Percentiles rank a stretch among this genome's conserved stretches.
Conservation (phyloP, 2,797 vertebrate species). For the Alca torda region DNA sequence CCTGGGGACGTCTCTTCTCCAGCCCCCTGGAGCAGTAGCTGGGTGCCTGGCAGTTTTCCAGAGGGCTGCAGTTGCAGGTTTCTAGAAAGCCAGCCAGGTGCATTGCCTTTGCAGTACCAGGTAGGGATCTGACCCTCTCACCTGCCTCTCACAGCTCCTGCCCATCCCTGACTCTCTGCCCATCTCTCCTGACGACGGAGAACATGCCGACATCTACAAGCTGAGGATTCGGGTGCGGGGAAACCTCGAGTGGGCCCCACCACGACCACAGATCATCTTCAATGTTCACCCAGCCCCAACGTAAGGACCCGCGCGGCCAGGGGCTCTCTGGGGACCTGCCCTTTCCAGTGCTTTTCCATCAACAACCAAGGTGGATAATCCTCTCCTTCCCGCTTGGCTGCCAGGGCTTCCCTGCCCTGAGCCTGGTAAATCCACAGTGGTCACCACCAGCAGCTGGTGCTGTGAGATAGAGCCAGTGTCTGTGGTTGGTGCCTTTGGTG, state of each 20-base stretch:
- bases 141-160: constrained; percentile 82
- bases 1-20: neutral
- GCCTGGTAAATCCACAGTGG: neutral
- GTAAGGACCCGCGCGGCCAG: constrained; percentile 66
- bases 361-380: neutral
- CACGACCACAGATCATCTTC: constrained; percentile 96
- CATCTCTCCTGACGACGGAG: constrained; percentile 94
- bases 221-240: constrained; percentile 94
- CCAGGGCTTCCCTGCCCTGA: neutral
- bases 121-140: neutral
- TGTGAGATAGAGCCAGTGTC: neutral
- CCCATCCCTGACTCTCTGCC: constrained; percentile 96
- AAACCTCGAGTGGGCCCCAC: constrained; percentile 97
- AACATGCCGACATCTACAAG: constrained; percentile 96
- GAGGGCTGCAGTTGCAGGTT: neutral
- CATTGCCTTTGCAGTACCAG: neutral
- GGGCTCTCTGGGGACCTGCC: neutral
- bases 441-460: neutral
- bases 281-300: constrained; percentile 92
- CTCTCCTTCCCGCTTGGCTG: neutral
- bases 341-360: neutral
- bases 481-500: neutral
- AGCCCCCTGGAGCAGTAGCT: neutral
- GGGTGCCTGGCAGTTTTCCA: neutral
- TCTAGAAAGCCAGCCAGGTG: neutral